Evolutionary conservation across 1,140 invertebrate species (phyloP).

Genomic region (Stenopsyche tienmushanensis): DNA sequence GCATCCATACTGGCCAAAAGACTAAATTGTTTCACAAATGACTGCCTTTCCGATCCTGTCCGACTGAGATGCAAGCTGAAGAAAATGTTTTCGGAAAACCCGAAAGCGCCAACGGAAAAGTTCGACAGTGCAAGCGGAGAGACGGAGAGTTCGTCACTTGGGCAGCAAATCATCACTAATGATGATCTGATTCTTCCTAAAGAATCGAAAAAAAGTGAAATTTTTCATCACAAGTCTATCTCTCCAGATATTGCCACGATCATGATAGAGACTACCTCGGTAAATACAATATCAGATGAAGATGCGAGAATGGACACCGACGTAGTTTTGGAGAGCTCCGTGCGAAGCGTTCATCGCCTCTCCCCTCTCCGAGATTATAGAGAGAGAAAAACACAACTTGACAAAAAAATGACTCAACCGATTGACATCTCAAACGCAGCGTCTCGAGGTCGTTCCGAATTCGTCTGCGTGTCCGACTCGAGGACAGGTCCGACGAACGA

Average conservation of each 20-base stretch:
- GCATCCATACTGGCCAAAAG: conserved; percentile 62
- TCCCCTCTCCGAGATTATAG: conserved; percentile 11
- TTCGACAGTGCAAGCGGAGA: background rate
- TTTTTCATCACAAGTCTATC: too few species aligned
- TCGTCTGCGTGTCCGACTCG: background rate
- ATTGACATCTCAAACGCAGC: conserved; percentile 24
- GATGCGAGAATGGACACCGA: conserved; percentile 42
- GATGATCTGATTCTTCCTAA: background rate
- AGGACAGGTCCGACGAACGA: conserved; percentile 34
- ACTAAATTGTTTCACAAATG: conserved; percentile 54
- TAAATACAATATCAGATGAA: conserved; percentile 42
- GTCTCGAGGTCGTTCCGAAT: conserved; percentile 16
- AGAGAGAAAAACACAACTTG: too few species aligned
- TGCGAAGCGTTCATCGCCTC: conserved; percentile 14
- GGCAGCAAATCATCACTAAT: background rate
- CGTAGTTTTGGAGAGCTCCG: conserved; percentile 26
- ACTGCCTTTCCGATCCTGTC: conserved; percentile 52
- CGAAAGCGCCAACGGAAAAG: background rate
- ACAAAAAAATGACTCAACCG: conserved; percentile 31
- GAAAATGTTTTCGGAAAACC: conserved; percentile 2
- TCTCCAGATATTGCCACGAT: background rate
- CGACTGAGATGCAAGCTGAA: conserved; percentile 58
- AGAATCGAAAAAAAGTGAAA: too few species aligned
- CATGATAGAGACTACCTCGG: conserved; percentile 37
- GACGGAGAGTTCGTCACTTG: conserved; percentile 12